Conservation (phyloP, 2,797 vertebrate genomes). For the Apogon talboti region DNA sequence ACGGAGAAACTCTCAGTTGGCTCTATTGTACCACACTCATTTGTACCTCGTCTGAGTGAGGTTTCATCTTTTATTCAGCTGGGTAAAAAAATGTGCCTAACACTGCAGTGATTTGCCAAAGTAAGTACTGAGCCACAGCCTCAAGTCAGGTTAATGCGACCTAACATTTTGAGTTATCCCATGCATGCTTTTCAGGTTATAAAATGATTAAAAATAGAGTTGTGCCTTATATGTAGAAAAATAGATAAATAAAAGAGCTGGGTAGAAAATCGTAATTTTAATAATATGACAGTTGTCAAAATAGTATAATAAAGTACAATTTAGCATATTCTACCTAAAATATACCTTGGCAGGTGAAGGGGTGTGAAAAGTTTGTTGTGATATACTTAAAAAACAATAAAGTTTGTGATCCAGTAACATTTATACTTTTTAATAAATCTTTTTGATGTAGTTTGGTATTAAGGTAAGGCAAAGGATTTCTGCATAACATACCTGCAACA, state of each 20-base stretch:
- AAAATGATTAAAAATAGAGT: slow-evolving; percentile 53
- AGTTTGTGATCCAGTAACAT: too few species aligned
- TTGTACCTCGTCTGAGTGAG: slow-evolving; percentile 79
- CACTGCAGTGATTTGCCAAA: slow-evolving; percentile 68
- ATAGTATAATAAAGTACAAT: too few species aligned
- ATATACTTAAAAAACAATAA: too few species aligned
- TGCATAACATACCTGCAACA: too few species aligned
- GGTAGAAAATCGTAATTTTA: slow-evolving; percentile 5
- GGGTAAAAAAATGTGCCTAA: slow-evolving; percentile 52
- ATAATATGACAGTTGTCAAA: slow-evolving; percentile 5
- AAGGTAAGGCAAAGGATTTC: too few species aligned
- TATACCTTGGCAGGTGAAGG: too few species aligned
- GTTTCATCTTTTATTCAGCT: slow-evolving; percentile 74
- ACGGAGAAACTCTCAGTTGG: slow-evolving; percentile 67
- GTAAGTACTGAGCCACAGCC: slow-evolving; percentile 63
- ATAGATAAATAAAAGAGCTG: neutral
- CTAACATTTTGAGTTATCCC: slow-evolving; percentile 55
- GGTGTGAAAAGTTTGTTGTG: too few species aligned
- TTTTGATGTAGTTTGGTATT: too few species aligned
- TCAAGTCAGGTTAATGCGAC: slow-evolving; percentile 66
- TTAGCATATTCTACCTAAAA: too few species aligned
- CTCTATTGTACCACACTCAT: slow-evolving; percentile 72
- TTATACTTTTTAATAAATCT: too few species aligned
- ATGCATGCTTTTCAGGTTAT: slow-evolving; percentile 48
- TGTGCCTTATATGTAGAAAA: slow-evolving; percentile 35